A percentile compares a stretch with the other conserved stretches of the same genome.
Conservation (phyloP, 2,888 invertebrate genomes). For the Eulithis prunata region DNA sequence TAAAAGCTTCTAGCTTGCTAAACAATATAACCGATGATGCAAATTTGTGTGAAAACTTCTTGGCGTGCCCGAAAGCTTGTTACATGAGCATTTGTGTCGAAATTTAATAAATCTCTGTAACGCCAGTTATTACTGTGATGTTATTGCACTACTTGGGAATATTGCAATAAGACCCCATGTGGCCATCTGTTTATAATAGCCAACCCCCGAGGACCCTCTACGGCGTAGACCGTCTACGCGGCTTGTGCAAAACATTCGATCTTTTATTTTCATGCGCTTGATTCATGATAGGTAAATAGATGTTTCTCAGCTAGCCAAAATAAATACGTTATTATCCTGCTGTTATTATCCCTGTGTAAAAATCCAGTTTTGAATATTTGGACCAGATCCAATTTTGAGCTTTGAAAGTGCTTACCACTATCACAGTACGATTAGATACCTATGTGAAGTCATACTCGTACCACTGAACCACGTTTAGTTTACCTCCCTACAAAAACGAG, state of each 20-base stretch:
- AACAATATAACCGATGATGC: slow-evolving; percentile 17
- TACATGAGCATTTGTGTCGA: slow-evolving; percentile 21
- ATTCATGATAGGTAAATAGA: not conserved
- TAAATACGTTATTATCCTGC: too few species aligned
- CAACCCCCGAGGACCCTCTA: slow-evolving; percentile 22
- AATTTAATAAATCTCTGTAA: slow-evolving; percentile 24
- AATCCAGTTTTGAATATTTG: too few species aligned
- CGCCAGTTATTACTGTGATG: slow-evolving; percentile 23
- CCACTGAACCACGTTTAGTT: too few species aligned
- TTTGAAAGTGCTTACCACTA: too few species aligned
- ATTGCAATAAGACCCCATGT: slow-evolving; percentile 29
- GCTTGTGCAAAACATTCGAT: slow-evolving; percentile 17
- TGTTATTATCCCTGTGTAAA: too few species aligned
- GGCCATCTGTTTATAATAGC: slow-evolving; percentile 35
- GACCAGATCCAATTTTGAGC: too few species aligned
- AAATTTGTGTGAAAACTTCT: slow-evolving; percentile 16
- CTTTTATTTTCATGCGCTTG: slow-evolving; percentile 10
- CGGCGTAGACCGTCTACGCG: slow-evolving; percentile 22
- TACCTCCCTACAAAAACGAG: too few species aligned
- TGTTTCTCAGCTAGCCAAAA: not conserved
- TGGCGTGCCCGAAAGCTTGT: slow-evolving; percentile 15
- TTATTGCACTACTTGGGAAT: slow-evolving; percentile 34
- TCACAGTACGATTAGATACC: too few species aligned
- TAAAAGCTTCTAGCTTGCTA: not conserved
- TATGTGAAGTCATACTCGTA: too few species aligned